Evolutionary conservation across 2,797 vertebrate genomes (phyloP).

Genomic region (Mallotus villosus): DNA sequence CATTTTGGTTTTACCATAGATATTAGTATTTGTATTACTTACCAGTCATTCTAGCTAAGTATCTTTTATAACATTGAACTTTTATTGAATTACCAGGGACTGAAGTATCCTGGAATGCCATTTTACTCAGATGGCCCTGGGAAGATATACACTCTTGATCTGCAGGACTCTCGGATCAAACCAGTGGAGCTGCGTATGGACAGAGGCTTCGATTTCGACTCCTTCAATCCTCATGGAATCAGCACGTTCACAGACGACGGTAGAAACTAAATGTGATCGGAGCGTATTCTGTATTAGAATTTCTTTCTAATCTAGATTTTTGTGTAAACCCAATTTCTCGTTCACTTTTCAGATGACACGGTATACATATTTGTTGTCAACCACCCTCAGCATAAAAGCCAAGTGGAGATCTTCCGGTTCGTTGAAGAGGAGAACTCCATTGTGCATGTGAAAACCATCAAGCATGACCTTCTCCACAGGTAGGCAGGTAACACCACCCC

Average conservation of each 20-base stretch:
- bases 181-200: slow-evolving; percentile 78
- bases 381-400: slow-evolving; percentile 82
- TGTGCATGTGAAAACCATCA: slow-evolving; percentile 84
- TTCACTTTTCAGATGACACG: slow-evolving; percentile 69
- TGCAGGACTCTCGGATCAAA: slow-evolving; percentile 71
- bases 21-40: background rate
- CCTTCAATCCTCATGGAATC: slow-evolving; percentile 87
- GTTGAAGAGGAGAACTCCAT: slow-evolving; percentile 81
- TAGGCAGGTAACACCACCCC: slow-evolving; percentile 49
- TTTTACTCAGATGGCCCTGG: slow-evolving; percentile 68
- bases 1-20: background rate
- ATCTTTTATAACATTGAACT: background rate
- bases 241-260: slow-evolving; percentile 79
- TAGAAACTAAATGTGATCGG: slow-evolving; percentile 40
- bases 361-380: slow-evolving; percentile 90
- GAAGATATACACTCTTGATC: slow-evolving; percentile 81
- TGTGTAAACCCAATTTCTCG: background rate
- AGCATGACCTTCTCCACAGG: slow-evolving; percentile 84
- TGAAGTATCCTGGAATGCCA: slow-evolving; percentile 76
- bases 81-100: slow-evolving; percentile 70
- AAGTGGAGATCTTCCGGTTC: slow-evolving; percentile 88
- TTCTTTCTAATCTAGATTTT: background rate
- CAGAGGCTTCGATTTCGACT: slow-evolving; percentile 78
- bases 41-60: background rate
- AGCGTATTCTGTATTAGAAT: too few relatives aligned